phyloP scores from a whole-genome alignment of 1,140 invertebrate genomes.

The Trigoniulus corallinus region DNA sequence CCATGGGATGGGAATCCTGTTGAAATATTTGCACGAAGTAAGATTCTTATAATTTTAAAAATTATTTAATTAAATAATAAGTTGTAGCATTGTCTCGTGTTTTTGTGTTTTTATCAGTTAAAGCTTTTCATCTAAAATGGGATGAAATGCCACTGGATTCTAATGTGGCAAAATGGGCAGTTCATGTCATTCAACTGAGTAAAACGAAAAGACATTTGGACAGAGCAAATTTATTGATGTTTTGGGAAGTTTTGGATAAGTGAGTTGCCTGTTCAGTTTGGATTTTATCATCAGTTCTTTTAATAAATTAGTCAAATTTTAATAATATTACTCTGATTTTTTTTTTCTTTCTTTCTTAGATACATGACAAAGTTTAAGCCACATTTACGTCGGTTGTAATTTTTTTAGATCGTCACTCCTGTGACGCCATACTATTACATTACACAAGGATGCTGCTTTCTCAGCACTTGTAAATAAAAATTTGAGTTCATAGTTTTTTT shows the following conservation, averaged over 20 bases:
- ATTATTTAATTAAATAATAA: constrained; percentile 2
- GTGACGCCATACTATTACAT: too few relatives aligned
- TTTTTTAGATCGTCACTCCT: neutral
- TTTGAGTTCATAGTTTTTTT: too few relatives aligned
- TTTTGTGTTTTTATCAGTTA: constrained; percentile 44
- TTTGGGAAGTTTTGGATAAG: constrained; percentile 95
- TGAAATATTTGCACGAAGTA: constrained; percentile 93
- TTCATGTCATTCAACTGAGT: constrained; percentile 79
- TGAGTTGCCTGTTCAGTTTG: constrained; percentile 30
- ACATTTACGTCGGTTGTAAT: constrained; percentile 63
- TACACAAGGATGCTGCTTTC: too few relatives aligned
- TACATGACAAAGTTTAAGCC: constrained; percentile 83
- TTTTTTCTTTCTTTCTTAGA: constrained; percentile 39
- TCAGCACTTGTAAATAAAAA: too few relatives aligned
- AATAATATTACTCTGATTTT: constrained; percentile 1
- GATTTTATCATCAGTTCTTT: too few relatives aligned
- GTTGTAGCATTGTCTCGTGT: neutral
- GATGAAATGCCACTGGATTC: constrained; percentile 84
- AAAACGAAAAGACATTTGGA: constrained; percentile 90
- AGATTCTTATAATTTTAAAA: constrained; percentile 17
- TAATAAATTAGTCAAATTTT: neutral
- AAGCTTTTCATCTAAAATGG: constrained; percentile 94
- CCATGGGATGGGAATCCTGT: constrained; percentile 96
- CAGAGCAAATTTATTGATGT: constrained; percentile 79
- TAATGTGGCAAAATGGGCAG: constrained; percentile 92